Evolutionary conservation across 2,888 invertebrate genomes (phyloP), one percentile per base, ranked within the genome.

Genomic region (Leucoptera coffeella): DNA sequence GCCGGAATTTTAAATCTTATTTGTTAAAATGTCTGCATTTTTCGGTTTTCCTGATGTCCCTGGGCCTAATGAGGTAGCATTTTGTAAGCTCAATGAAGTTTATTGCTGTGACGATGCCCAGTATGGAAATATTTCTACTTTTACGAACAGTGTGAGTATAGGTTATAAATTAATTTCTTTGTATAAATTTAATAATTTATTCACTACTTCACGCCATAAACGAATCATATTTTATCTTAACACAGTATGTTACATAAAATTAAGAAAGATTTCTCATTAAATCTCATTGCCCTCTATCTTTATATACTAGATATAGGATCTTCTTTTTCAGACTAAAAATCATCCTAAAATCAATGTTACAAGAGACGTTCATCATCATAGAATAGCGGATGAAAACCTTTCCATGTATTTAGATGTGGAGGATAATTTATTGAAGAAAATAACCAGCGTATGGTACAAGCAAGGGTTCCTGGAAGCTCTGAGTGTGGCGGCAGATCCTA

Each of bases 361-460:
- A 11, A 54, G 78, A 44, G 78, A 82, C 43, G 54, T 78, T 72
- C 38, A 78, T 69, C 59, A 67, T 33, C 67, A 65, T 35, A 49
- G 75, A 69, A 32, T 62, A 53, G 29, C 75, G 47, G 50, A 75
- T 54, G 42, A 74, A 61, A 41, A 81, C 75, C 51, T 67, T 75
- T 44, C 80, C 54, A 31, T 71, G 54, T 72, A 71, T 30, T 40
- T 71, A 4, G 65, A 69, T 28, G 82, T 85, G 1, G 75, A 82
- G 35, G 83, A 86, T 36, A 79, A 82, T 31, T 73, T 84, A 25
- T 54, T 85, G 1, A 87, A 87, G 48, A 81, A 82, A 46, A 73
- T 88, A 10, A 80, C 79, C 1, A 81, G 82, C 45, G 78, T 81
- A 1, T 86, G 82, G 74, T 80, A 82, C 36, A 85, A 87, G 42